A percentile compares a stretch with the other conserved stretches of the same genome.
phyloP scores from a whole-genome alignment of 2,797 vertebrate species.

The Betta splendens region DNA sequence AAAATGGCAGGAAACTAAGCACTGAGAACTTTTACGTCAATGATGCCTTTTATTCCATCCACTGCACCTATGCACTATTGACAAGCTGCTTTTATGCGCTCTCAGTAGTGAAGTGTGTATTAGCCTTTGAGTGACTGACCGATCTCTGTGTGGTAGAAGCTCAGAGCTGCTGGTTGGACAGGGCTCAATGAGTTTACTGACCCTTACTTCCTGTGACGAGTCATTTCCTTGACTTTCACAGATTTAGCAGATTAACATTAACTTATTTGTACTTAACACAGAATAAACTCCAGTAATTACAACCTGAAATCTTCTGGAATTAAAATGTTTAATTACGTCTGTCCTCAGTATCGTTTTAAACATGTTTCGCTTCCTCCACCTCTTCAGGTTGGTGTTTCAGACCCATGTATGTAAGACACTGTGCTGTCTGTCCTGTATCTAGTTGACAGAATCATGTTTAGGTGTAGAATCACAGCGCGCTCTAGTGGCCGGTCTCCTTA shows the following conservation, averaged over 20 bases:
- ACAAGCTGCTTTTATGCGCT: not conserved
- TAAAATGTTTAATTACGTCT: not conserved
- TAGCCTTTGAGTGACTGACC: not conserved
- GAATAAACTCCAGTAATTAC: too few species aligned
- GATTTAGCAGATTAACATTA: not conserved
- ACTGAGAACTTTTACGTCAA: not conserved
- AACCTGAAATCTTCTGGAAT: not conserved
- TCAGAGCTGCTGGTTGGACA: not conserved
- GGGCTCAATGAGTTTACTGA: not conserved
- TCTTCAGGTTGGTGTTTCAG: not conserved
- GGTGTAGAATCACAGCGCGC: slow-evolving; percentile 22
- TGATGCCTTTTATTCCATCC: not conserved
- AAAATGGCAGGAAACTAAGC: not conserved
- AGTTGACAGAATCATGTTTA: not conserved
- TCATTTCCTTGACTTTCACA: not conserved
- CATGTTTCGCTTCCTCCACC: slow-evolving; percentile 18
- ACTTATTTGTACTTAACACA: too few species aligned
- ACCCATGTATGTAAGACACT: not conserved
- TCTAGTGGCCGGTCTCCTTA: slow-evolving; percentile 26
- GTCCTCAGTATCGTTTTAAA: too few species aligned
- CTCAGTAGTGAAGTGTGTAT: not conserved
- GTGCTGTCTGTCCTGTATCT: too few species aligned
- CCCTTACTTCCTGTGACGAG: too few species aligned
- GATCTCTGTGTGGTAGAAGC: not conserved
- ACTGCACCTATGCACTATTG: not conserved